phyloP scores from a whole-genome alignment of 2,888 invertebrate species.

The Trissoscelio sp. region DNA sequence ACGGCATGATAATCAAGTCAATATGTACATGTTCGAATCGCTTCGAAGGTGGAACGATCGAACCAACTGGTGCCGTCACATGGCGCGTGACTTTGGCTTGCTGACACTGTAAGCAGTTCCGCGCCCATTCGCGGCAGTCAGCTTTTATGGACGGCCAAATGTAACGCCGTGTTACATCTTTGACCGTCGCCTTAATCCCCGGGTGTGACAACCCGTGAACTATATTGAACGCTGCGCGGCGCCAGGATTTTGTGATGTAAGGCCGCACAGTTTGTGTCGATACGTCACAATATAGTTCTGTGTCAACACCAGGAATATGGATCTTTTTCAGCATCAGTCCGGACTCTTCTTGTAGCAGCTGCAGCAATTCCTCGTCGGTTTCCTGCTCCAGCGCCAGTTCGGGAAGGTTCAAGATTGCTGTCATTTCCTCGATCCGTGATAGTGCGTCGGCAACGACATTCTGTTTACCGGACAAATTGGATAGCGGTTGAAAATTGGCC shows the following conservation, averaged over 20 bases:
- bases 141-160: slow-evolving; percentile 75
- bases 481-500: slow-evolving; percentile 28
- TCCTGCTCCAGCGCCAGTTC: no score
- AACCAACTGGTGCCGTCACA: neutral
- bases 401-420: no score
- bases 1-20: neutral
- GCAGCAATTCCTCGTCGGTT: no score
- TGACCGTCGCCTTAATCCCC: slow-evolving; percentile 70
- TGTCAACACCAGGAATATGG: no score
- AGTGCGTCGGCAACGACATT: no score
- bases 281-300: no score
- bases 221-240: slow-evolving; percentile 52
- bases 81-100: neutral
- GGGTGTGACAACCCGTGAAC: slow-evolving; percentile 74
- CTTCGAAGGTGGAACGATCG: neutral
- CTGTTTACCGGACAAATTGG: no score
- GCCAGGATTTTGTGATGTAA: no score
- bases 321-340: no score
- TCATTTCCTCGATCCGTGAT: no score
- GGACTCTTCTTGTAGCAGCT: no score
- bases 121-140: neutral
- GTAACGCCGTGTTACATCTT: slow-evolving; percentile 76
- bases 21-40: neutral
- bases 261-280: no score
- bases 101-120: neutral